Base-by-base conservation (phyloP, 1,140 invertebrate species). In the Odontomachus brunneus region DNA sequence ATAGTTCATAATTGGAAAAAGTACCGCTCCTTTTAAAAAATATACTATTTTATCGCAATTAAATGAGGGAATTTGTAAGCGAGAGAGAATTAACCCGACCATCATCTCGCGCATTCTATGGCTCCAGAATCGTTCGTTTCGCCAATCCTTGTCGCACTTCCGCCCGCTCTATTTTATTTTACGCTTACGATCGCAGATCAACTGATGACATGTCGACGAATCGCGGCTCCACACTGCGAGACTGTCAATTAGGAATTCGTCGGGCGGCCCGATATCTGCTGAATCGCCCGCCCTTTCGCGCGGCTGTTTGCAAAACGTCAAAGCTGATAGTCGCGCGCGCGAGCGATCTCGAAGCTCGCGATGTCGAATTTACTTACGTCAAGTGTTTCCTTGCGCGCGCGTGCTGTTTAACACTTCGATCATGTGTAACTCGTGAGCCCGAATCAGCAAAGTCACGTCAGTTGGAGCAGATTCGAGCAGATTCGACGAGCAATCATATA, bases 231-330 rank as follows among this genome's bases (percentile, higher is more conserved):
- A 82, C 72, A 74, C 59, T 83, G 78, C 49, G 83, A 88, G 76
- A 82, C 87, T 88, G 87, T 88, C 87, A 88, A 88, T 88, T 88
- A 88, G 78, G 86, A 88, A 85, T 85, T 76, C 59, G 60, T 85
- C 85, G 83, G 60, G 49, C 59, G 76, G 82, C 55, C 67, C 83
- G 60, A 84, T 87, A 88, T 83, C 62, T 69, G 87, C 87, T 88
- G 87, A 88, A 82, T 88, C 69, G 57, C 59, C 78, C 38, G 38
- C 3, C 38, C 38, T 72, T 87, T 80, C 81, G 65, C 49, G 49
- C 24, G 67, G 48, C 57, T 72, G 51, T 75, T 86, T 71, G 86
- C 55, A 84, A 75, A 66, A 71, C 60, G 86, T 88, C 86, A 87
- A 74, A 83, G 75, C 82, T 88, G 83, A 87, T 88, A 84, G 85